A percentile compares a stretch with the other conserved stretches of the same genome.
Evolutionary conservation across 2,888 invertebrate species (phyloP).

Genomic region (Chydorus sphaericus): DNA sequence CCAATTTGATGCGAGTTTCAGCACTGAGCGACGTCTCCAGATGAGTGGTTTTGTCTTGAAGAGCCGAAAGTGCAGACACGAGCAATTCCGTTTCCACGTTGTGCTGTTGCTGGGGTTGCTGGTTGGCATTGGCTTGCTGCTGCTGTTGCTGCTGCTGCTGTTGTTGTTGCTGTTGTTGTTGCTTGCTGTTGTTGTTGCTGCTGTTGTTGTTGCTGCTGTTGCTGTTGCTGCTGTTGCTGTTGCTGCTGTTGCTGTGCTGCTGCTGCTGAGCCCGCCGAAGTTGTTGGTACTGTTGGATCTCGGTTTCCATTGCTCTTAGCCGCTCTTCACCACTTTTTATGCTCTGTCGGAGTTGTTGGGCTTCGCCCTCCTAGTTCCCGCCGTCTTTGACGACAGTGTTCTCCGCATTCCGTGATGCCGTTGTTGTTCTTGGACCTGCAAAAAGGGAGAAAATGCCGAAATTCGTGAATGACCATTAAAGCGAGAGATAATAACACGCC

Average conservation of each 20-base stretch:
- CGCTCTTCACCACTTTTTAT: conserved; percentile 50
- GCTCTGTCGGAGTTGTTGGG: conserved; percentile 46
- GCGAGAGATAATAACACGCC: too few species aligned
- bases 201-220: background rate
- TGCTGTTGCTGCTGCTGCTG: background rate
- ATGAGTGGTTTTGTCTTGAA: conserved; percentile 82
- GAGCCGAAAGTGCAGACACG: conserved; percentile 58
- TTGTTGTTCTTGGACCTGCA: conserved; percentile 26
- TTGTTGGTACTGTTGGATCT: conserved; percentile 37
- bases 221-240: background rate
- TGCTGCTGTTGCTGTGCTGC: background rate
- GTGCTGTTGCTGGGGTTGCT: conserved; percentile 25
- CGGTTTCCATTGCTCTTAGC: conserved; percentile 39
- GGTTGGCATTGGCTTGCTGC: background rate
- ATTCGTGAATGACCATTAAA: background rate
- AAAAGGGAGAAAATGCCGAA: conserved; percentile 15
- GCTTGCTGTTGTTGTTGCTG: background rate
- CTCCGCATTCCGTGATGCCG: conserved; percentile 41
- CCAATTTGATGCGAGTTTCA: conserved; percentile 93
- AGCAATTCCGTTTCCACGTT: conserved; percentile 55
- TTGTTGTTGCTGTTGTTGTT: conserved; percentile 26
- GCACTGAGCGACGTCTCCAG: conserved; percentile 87
- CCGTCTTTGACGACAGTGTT: conserved; percentile 44
- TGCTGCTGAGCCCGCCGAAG: conserved; percentile 37
- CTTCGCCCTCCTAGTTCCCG: conserved; percentile 48